These are phyloP conservation scores for Tragelaphus buxtoni DNA, from an alignment of 2,113 vertebrate species.

Conservation along the genomic window DNA sequence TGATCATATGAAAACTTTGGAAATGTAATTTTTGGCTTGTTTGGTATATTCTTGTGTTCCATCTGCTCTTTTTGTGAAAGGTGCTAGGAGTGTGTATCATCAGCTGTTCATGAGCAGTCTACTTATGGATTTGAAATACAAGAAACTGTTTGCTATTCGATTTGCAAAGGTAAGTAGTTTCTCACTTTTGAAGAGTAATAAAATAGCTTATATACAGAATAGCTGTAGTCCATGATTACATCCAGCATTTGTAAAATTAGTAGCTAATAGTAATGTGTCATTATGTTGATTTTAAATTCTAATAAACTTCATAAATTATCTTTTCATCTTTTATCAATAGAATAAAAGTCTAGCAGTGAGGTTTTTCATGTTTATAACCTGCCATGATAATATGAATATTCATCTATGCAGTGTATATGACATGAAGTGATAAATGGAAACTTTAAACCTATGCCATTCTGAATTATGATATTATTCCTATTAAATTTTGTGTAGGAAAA, in stretches of 20 bases:
- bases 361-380: not conserved
- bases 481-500: not conserved
- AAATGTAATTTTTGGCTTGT: not conserved
- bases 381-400: not conserved
- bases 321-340: not conserved
- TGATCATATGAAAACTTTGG: not conserved
- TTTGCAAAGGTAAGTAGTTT: conserved; percentile 93
- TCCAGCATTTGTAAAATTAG: conserved; percentile 2
- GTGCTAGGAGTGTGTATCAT: conserved; percentile 95
- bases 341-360: not conserved
- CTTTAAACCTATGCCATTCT: not conserved
- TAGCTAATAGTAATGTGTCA: not conserved
- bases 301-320: not conserved
- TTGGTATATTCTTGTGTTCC: not conserved
- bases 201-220: conserved; percentile 46
- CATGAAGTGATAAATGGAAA: not conserved
- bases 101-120: conserved; percentile 99
- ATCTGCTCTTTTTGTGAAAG: conserved; percentile 77
- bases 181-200: conserved; percentile 36
- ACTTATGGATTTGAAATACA: conserved; percentile 98
- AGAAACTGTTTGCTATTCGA: conserved; percentile 94
- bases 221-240: not conserved
- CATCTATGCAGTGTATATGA: not conserved
- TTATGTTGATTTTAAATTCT: not conserved
- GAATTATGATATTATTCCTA: not conserved